These are phyloP conservation scores for Eubasilissa splendida DNA, from an alignment of 2,888 invertebrate species.

Conservation along the genomic window DNA sequence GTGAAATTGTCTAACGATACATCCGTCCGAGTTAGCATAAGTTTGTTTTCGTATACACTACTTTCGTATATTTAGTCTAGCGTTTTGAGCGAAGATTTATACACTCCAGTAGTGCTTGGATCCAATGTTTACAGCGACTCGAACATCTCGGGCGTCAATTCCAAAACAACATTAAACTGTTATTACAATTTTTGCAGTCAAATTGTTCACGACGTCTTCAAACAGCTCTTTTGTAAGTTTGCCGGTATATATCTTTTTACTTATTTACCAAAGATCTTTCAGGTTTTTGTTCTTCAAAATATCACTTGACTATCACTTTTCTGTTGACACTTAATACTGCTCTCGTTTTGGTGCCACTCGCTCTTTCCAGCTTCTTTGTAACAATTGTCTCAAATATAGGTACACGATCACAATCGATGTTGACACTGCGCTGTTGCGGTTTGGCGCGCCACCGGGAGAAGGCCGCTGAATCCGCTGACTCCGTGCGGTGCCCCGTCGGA, in stretches of 20 bases:
- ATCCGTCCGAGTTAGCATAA: constrained; percentile 8
- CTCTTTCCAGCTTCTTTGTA: background rate
- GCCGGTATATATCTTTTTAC: background rate
- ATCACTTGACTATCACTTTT: constrained; percentile 25
- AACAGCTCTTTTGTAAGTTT: too few relatives aligned
- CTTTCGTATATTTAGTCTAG: constrained; percentile 16
- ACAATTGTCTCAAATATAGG: background rate
- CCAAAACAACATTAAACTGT: too few relatives aligned
- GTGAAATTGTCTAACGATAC: background rate
- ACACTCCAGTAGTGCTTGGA: background rate
- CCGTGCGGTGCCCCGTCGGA: background rate
- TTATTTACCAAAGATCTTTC: background rate
- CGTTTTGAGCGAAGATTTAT: background rate
- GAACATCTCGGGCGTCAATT: too few relatives aligned
- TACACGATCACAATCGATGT: background rate
- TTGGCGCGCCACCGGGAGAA: background rate
- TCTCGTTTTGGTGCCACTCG: background rate
- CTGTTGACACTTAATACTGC: constrained; percentile 4
- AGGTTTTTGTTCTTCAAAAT: constrained; percentile 1
- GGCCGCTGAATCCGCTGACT: background rate
- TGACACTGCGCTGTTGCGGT: background rate
- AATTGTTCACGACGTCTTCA: too few relatives aligned
- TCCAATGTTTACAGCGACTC: too few relatives aligned
- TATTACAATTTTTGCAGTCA: too few relatives aligned
- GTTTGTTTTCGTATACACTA: constrained; percentile 23